Evolutionary conservation across 2,888 invertebrate species (phyloP), one percentile per base, ranked within the genome.

Genomic region (Pterostichus madidus): DNA sequence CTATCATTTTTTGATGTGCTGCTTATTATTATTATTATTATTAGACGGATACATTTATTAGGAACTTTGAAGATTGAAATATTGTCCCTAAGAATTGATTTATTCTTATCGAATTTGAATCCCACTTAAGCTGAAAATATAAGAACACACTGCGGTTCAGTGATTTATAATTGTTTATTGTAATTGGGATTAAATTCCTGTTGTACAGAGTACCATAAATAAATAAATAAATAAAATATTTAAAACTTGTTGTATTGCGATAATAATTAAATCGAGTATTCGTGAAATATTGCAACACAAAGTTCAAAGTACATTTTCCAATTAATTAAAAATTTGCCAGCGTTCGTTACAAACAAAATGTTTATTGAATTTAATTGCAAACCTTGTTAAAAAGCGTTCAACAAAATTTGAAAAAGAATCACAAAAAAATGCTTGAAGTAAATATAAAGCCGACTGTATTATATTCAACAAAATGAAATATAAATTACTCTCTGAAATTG

Each of bases 401-500:
- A 5, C 5, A 39, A 39, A 39, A 24, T 24, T 61, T 24, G 31
- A 61, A 61, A 32, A 61, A 61, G n/a, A 32, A 32, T 17, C 5
- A n/a, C 31, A 61, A 61, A 61, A 61, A 61, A 61, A 61, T 11
- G 7, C 31, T 35, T 61, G 32, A 61, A 61, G 24, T 61, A 61
- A 61, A 61, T 32, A 61, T 24, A 61, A 24, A 61, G 31, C n/a
- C 61, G 32, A 61, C 31, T 35, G 35, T 35, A 61, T 32, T 35
- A 35, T 61, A 61, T 32, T 32, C 32, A 61, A 61, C 61, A 61
- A 75, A 75, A 13, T 52, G 75, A 73, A 73, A 73, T 73, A 73
- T 73, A 73, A 73, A 73, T 73, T 76, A 56, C 76, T 76, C 53
- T 39, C 39, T 32, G 32, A n/a, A 11, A 5, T 15, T 15, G 64